Evolutionary conservation across 2,888 invertebrate genomes (phyloP), one percentile per base, ranked within the genome.

Genomic region (Xanthorhoe designata): DNA sequence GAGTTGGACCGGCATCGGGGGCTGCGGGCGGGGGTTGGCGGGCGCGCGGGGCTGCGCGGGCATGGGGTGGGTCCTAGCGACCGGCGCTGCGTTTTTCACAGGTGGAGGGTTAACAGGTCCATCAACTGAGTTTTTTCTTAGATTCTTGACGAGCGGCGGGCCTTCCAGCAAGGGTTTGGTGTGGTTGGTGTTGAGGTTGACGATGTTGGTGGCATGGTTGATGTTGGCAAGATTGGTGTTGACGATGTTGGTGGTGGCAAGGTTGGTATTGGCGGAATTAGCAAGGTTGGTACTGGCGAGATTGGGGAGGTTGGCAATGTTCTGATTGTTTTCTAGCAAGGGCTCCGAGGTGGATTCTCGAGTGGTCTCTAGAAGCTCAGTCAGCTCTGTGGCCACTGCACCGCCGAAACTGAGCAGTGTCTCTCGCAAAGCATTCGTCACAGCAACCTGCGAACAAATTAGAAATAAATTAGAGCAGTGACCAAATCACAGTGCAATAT

Each of bases 391-490:
- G 18, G 92, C 89, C 9, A 93, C 86, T 42, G 68, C 79, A 0
- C 92, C 93, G 1, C 94, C 94, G 72, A 94, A 94, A 61, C 93
- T 90, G 0, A 94, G 81, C 9, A 94, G 73, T 0, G 94, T 93
- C 72, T 94, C 94, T 0, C 89, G 87, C 0, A 94, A 78, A 0
- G 92, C 94, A 61, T 93, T 94, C 1, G 94, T 94, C 5, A 93
- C 91, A 1, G 93, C 91, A 60, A 88, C 85, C 94, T 94, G 84
- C 2, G 75, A 75, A 13, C 38, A 13, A 42, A 42, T 42, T 10
- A 2, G 13, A 13, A 42, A 13, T 13, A 13, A 42, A n/a, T n/a
- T n/a, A 13, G 4, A 42, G 3, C 2, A 13, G 4, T 42, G 13
- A 13, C 1, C 1, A 13, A 2, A 13, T 42, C 13, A 42, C 10